Evolutionary conservation across 1,140 invertebrate species (phyloP), one percentile per base, ranked within the genome.

Genomic region (Rhyzopertha dominica): DNA sequence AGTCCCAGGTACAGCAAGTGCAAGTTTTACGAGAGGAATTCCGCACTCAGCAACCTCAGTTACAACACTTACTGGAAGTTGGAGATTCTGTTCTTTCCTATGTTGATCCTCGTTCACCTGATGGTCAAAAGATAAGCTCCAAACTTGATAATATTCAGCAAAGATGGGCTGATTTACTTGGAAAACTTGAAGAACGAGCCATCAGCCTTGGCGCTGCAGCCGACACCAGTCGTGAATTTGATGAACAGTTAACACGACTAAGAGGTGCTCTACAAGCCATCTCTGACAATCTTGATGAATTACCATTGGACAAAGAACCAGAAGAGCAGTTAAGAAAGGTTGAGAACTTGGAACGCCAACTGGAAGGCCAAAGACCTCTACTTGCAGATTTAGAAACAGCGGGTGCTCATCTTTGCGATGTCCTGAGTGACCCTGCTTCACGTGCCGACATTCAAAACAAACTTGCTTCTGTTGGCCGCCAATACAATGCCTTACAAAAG

Each of bases 11-110:
- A 18, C 90, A 96, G 65, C 90, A 95, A 74, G 83, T 90, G 8
- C 84, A 94, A 76, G 91, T 97, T 1, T 70, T 96, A 13, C 79
- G 91, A 47, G 93, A 96, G 72, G 93, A 96, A 68, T 88, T 96
- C 73, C 75, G 85, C 40, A 82, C 84, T 1, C 92, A 95, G 63
- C 88, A 95, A 63, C 89, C 90, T 0, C 84, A 91, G 47, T 71
- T 95, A 32, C 80, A 88, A 48, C 87, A 91, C 56, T 76, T 96
- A 43, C 79, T 90, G 53, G 80, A 89, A 48, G 77, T 90, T 17
- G 88, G 85, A 1, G 80, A 86, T 51, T 77, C 77, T 14, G 82
- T 95, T 9, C 66, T 95, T 5, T 74, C 79, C 20, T 76, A 81
- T 48, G 70, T 91, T 32, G 76, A 81, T 25, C 73, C 78, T 4